phyloP scores from a whole-genome alignment of 2,888 invertebrate genomes.

The Barypeithes pellucidus region DNA sequence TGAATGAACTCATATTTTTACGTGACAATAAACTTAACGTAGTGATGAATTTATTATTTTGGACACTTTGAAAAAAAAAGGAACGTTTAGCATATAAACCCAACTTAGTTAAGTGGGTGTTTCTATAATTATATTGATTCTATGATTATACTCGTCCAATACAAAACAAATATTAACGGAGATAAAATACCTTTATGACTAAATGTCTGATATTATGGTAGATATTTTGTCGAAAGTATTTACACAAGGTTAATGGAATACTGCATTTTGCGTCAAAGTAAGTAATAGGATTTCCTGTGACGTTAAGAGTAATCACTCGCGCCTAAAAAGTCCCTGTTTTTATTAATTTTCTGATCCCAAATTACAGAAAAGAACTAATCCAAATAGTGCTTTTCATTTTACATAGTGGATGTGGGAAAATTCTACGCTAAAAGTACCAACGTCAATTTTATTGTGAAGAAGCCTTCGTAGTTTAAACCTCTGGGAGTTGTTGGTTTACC shows the following conservation, averaged over 20 bases:
- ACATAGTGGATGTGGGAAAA: too few relatives aligned
- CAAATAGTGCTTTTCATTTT: too few relatives aligned
- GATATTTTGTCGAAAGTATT: neutral
- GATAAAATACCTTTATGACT: constrained; percentile 7
- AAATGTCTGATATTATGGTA: constrained; percentile 1
- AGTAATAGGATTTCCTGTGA: neutral
- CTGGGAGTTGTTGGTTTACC: too few relatives aligned
- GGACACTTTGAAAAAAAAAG: neutral
- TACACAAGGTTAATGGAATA: constrained; percentile 10
- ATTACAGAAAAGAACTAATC: too few relatives aligned
- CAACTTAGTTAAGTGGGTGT: neutral
- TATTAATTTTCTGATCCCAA: too few relatives aligned
- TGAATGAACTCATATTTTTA: neutral
- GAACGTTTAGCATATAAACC: neutral
- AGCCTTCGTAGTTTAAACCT: too few relatives aligned
- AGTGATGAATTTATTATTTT: too few relatives aligned
- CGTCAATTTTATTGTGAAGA: too few relatives aligned
- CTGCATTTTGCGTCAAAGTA: constrained; percentile 1
- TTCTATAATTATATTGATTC: constrained; percentile 5
- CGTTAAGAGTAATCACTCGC: too few relatives aligned
- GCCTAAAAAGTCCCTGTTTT: too few relatives aligned
- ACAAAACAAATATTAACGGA: neutral
- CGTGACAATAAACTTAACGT: too few relatives aligned
- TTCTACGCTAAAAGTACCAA: too few relatives aligned
- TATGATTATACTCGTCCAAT: constrained; percentile 12